Base-by-base conservation (phyloP, 2,888 invertebrate genomes). In the Pherbina coryleti region DNA sequence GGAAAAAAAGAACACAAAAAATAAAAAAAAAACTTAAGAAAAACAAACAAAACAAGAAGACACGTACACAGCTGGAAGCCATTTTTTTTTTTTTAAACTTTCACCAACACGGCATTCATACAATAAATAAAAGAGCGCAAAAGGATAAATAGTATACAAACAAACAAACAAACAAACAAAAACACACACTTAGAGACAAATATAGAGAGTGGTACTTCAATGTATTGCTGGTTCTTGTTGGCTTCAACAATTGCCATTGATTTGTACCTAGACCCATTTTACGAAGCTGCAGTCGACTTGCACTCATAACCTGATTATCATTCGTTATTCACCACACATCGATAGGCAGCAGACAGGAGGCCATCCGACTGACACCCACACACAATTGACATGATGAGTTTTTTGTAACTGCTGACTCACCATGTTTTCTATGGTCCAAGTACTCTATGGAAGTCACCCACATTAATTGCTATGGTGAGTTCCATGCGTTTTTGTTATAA, bases 201-300 rank as follows among this genome's bases (percentile, higher is more conserved):
- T 17, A 57, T 2, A 17, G n/a, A 60, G 55, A 22, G 55, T 19
- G 22, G 5, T 8, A 55, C 19, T 55, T 60, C 5, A 60, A 60
- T 22, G 25, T 22, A 60, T 14, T 25, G 19, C 11, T 14, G 19
- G 25, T 44, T 44, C 44, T n/a, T 44, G 11, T 62, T 22, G 3
- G 17, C 11, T 28, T 62, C 25, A 9, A 25, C 17, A 19, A 37
- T 8, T 44, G 67, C 44, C 67, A 34, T 19, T 19, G n/a, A 66
- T 66, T 37, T 19, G 44, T 44, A 22, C 8, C 67, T 37, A 44
- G 67, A 44, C 67, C 44, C 67, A 44, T 44, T 67, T 67, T 34
- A 37, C 37, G 19, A 44, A 44, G 67, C 44, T 44, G 67, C 44
- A 62, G 44, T 67, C 44, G 66, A 31, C 66, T 34, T 17, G n/a